A percentile compares a stretch with the other conserved stretches of the same genome.
Conservation (phyloP, 2,888 invertebrate species). For the Epirrhoe tristata region DNA sequence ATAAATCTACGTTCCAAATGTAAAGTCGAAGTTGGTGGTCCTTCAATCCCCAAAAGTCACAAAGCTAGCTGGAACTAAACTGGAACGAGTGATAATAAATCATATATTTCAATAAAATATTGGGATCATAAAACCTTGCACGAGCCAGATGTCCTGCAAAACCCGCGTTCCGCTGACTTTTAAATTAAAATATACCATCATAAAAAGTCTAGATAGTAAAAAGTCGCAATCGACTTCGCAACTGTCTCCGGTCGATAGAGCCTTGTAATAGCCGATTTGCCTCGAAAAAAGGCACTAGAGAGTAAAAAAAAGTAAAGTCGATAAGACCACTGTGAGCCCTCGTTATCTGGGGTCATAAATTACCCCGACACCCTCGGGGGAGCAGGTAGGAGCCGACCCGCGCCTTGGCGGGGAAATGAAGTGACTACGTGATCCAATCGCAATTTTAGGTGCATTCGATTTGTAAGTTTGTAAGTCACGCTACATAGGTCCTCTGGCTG, state of each 20-base stretch:
- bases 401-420: constrained; percentile 72
- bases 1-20: background rate
- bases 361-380: constrained; percentile 78
- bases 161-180: constrained; percentile 44
- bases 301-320: constrained; percentile 77
- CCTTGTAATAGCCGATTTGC: constrained; percentile 77
- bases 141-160: constrained; percentile 42
- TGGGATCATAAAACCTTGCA: constrained; percentile 37
- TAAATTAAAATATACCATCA: constrained; percentile 48
- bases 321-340: constrained; percentile 82
- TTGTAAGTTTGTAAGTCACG: constrained; percentile 64
- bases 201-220: constrained; percentile 60
- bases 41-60: no score
- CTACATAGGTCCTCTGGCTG: constrained; percentile 50
- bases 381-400: constrained; percentile 69
- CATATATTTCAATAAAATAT: no score
- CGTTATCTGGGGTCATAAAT: constrained; percentile 84
- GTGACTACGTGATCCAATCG: constrained; percentile 85
- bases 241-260: constrained; percentile 73
- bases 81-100: no score
- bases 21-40: no score
- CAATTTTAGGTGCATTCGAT: constrained; percentile 81
- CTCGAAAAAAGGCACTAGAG: constrained; percentile 75
- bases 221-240: constrained; percentile 51
- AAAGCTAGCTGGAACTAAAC: background rate